Evolutionary conservation across 1,140 invertebrate genomes (phyloP), one percentile per base, ranked within the genome.

Genomic region (Aphaenogaster floridana): DNA sequence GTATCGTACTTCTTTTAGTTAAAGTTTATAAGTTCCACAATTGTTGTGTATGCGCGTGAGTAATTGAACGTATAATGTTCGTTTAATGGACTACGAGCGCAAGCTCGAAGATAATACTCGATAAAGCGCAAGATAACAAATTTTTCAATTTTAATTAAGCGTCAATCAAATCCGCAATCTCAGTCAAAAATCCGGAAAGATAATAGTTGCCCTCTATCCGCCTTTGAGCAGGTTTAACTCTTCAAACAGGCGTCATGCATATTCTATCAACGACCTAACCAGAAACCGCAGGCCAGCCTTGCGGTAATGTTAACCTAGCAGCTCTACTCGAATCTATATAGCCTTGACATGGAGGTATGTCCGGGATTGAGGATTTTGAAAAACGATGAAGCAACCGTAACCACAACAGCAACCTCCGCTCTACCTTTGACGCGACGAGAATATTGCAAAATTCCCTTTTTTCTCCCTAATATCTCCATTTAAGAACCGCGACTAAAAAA

Each of bases 201-300:
- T 68, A 39, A 89, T 79, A 57, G 74, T 3, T n/a, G 17, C 21
- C 64, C 63, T 79, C 42, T 8, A 21, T 48, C 11, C 39, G 78
- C 81, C 86, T 91, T 91, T 91, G 86, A 92, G 77, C 88, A 86
- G 88, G 81, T 92, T 92, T 90, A 93, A 90, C 89, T 91, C 90
- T 93, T 92, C 87, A 90, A 94, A 90, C 92, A 92, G 89, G 91
- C 89, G 88, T 90, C 90, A 93, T 94, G 91, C 92, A 93, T 93
- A 93, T 94, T 94, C 91, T 92, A 94, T 94, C 88, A 88, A 88
- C 88, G 89, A 92, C 86, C 88, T 87, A 91, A 93, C 88, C 81
- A 77, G 66, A 91, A 93, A 92, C 92, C 92, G 72, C 91, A 89
- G 84, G 86, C 79, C 88, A 86, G 87, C 89, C 89, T 92, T 92